Conservation (phyloP, 2,888 invertebrate species). For the Torymus texanus region DNA sequence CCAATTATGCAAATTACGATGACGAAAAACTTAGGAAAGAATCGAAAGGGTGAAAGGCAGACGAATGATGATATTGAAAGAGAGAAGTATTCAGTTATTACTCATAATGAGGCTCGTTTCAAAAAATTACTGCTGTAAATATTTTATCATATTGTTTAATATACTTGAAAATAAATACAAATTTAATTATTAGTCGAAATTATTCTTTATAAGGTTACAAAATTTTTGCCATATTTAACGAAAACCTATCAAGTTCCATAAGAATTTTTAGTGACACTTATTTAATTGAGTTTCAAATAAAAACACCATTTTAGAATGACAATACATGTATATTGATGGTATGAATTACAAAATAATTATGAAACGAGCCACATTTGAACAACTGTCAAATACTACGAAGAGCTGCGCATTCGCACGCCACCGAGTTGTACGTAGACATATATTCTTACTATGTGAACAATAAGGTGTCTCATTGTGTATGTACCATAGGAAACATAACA, state of each 20-base stretch:
- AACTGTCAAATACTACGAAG: constrained; percentile 1
- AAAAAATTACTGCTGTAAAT: neutral
- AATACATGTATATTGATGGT: neutral
- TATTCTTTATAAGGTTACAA: too few species aligned
- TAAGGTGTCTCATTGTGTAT: constrained; percentile 71
- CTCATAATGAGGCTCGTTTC: constrained; percentile 36
- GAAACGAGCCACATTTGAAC: constrained; percentile 3
- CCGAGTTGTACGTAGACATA: constrained; percentile 69
- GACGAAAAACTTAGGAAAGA: neutral
- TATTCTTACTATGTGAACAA: constrained; percentile 71
- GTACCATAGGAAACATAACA: constrained; percentile 65
- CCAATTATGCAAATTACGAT: constrained; percentile 9
- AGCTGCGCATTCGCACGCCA: constrained; percentile 62
- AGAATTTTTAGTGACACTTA: too few species aligned
- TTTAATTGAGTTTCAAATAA: too few species aligned
- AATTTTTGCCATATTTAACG: too few species aligned
- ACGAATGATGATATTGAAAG: neutral
- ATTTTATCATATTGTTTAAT: too few species aligned
- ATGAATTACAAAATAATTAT: constrained; percentile 2
- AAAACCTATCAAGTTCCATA: too few species aligned
- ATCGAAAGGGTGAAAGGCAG: neutral
- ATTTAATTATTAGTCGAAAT: too few species aligned
- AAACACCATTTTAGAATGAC: too few species aligned
- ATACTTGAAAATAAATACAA: too few species aligned
- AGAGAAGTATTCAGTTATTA: constrained; percentile 6